Base-by-base conservation (phyloP, 2,797 vertebrate genomes). In the Dendrocincla fuliginosa region DNA sequence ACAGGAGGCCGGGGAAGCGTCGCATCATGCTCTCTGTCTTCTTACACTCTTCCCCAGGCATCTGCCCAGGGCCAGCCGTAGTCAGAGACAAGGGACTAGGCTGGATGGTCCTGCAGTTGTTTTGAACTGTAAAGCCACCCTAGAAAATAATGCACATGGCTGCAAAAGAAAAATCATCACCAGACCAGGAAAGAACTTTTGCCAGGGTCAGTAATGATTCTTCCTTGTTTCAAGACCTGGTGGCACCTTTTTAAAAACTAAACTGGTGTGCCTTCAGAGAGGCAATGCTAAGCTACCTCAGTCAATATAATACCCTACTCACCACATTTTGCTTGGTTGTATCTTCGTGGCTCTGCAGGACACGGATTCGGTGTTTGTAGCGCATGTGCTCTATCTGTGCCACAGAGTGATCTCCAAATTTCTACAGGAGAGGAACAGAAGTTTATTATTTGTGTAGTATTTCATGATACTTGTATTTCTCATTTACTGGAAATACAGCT, bases 241-340 rank as follows among this genome's bases (percentile, higher is more conserved):
- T 19, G 30, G 18, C 28, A 50, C 15, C 5, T 60, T 81, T 71
- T 52, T 19, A 64, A 79, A 82, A 76, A 56, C 1, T 0, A 71
- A 82, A 65, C 18, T 24, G 0, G 0, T 2, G 28, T 71, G 33
- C n/a, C 41, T 44, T 37, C 35, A 39, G 60, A 65, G 61, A 63
- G 35, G 50, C 60, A 39, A 24, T 35, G 17, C 33, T 57, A 47
- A 87, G 17, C 28, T 39, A 11, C 46, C 32, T 56, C 57, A 37
- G 33, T 5, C 2, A 2, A 33, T 84, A 7, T 18, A 75, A 59
- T 4, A 15, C 11, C 47, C 59, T 60, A 87, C 99, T 98, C 95
- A 99, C 99, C 67, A 99, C 97, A 7, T 99, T 99, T 95, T 99
- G 99, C 97, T 99, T 99, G 82, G 98, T 98, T 56, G 98, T 99